Conservation (phyloP, 2,888 invertebrate genomes). For the Agrenia bidenticulata region DNA sequence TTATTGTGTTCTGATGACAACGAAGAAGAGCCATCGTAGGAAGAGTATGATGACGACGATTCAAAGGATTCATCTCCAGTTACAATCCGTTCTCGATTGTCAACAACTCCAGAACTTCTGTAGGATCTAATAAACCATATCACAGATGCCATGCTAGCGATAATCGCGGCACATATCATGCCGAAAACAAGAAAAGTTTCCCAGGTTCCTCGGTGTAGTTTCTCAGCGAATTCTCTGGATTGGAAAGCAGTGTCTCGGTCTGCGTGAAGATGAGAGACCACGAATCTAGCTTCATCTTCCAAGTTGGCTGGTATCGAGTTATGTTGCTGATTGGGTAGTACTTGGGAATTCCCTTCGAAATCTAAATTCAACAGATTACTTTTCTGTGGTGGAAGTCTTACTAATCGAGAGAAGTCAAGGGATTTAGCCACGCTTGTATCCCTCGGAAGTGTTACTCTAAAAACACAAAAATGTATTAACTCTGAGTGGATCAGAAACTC, state of each 20-base stretch:
- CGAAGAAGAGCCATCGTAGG: conserved; percentile 30
- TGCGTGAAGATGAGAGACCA: conserved; percentile 23
- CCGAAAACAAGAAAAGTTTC: conserved; percentile 51
- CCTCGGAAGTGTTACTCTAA: conserved; percentile 50
- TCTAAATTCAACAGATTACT: conserved; percentile 43
- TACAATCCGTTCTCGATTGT: conserved; percentile 21
- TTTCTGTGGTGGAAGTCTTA: conserved; percentile 45
- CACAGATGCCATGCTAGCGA: conserved; percentile 50
- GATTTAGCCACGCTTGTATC: conserved; percentile 52
- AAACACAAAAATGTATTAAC: background rate
- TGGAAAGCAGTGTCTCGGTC: conserved; percentile 22
- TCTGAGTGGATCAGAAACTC: background rate
- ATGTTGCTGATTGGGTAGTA: conserved; percentile 15
- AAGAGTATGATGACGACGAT: conserved; percentile 31
- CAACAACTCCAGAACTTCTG: conserved; percentile 17
- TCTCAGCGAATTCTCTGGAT: conserved; percentile 32
- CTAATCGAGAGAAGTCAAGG: conserved; percentile 47
- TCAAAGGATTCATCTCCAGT: conserved; percentile 39
- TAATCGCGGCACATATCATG: conserved; percentile 50
- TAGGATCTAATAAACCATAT: conserved; percentile 51
- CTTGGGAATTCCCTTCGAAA: background rate
- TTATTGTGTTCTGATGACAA: conserved; percentile 12
- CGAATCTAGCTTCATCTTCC: conserved; percentile 27
- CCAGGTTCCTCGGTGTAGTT: conserved; percentile 42
- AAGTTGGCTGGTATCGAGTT: conserved; percentile 19